Conservation (phyloP, 2,113 vertebrate genomes). For the Tragelaphus strepsiceros region DNA sequence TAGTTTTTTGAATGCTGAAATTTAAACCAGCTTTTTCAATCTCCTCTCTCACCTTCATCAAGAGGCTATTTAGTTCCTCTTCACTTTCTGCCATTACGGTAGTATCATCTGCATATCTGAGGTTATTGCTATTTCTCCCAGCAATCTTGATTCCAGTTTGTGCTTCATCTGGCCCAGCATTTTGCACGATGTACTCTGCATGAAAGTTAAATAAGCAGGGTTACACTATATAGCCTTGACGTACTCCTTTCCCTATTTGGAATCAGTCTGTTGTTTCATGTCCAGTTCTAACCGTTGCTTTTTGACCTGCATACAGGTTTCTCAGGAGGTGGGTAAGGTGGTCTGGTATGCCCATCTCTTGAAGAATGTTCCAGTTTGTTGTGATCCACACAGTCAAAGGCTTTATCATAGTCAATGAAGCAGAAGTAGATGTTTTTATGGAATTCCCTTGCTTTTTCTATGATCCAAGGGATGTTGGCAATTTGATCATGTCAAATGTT, state of each 20-base stretch:
- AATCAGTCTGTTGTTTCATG: neutral
- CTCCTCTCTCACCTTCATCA: neutral
- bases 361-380: neutral
- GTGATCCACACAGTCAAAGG: neutral
- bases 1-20: neutral
- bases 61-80: neutral
- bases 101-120: neutral
- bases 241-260: neutral
- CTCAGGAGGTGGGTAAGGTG: neutral
- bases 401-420: neutral
- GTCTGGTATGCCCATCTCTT: neutral
- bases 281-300: neutral
- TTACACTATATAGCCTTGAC: neutral
- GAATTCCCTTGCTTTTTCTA: neutral
- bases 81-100: neutral
- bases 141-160: neutral
- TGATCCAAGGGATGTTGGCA: neutral
- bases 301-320: neutral
- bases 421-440: neutral
- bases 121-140: neutral
- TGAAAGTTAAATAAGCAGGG: neutral
- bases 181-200: neutral
- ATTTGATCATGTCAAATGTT: neutral
- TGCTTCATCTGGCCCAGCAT: neutral
- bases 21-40: neutral